Conservation (phyloP, 2,888 invertebrate species). For the Drosophila picticornis region DNA sequence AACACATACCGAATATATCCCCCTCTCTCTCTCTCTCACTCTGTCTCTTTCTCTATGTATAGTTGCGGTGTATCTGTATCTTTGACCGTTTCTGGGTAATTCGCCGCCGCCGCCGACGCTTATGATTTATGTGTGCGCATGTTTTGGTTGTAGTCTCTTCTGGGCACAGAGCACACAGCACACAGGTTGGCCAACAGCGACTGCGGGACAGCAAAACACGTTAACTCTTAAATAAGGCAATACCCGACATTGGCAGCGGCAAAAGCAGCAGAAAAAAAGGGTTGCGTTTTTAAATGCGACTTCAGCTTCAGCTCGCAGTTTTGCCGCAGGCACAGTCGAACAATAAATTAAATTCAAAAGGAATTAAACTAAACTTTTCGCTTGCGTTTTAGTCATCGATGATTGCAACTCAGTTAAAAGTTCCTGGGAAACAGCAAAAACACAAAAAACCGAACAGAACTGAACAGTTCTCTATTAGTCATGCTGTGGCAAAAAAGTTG, state of each 20-base stretch:
- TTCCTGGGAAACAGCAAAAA: constrained; percentile 48
- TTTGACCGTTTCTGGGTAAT: constrained; percentile 68
- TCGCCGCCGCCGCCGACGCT: constrained; percentile 67
- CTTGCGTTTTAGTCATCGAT: constrained; percentile 73
- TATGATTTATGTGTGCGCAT: constrained; percentile 75
- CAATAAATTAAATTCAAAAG: constrained; percentile 77
- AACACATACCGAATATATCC: background rate
- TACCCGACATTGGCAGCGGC: constrained; percentile 38
- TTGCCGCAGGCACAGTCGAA: constrained; percentile 57
- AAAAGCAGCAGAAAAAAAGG: constrained; percentile 47
- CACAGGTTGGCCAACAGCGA: constrained; percentile 53
- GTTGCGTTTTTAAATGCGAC: constrained; percentile 52
- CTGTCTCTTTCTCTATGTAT: constrained; percentile 10
- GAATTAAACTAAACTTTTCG: constrained; percentile 77
- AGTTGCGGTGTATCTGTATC: constrained; percentile 54
- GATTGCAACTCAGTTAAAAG: constrained; percentile 59
- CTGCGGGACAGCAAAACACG: constrained; percentile 24
- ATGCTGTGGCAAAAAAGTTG: constrained; percentile 16
- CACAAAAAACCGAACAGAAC: constrained; percentile 12
- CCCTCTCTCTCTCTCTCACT: constrained; percentile 17
- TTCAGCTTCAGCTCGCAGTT: constrained; percentile 15
- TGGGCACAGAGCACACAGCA: constrained; percentile 2
- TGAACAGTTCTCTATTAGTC: constrained; percentile 44
- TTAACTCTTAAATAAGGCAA: constrained; percentile 65
- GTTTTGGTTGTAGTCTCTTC: constrained; percentile 62